Conservation (phyloP, 2,113 vertebrate species). For the Spizaetus ornatus region DNA sequence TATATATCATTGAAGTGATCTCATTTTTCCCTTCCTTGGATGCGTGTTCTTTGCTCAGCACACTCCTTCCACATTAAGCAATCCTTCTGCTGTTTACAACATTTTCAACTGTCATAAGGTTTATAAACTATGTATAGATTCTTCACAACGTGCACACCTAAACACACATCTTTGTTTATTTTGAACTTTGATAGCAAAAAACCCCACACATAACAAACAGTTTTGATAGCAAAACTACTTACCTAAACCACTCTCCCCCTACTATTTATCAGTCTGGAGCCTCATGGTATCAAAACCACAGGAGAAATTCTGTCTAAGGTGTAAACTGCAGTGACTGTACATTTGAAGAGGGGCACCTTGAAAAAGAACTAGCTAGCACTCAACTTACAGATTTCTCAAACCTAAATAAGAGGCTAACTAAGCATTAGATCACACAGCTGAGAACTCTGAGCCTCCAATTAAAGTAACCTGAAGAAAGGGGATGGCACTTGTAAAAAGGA, state of each 20-base stretch:
- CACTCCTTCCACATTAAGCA: conserved; percentile 28
- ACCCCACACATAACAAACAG: background rate
- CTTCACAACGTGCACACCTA: background rate
- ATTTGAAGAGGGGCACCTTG: background rate
- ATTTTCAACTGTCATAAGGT: background rate
- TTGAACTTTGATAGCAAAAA: background rate
- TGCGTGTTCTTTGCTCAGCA: background rate
- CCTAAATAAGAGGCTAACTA: background rate
- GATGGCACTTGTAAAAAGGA: background rate
- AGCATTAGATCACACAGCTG: background rate
- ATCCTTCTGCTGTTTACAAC: background rate
- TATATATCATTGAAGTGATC: background rate
- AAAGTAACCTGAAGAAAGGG: background rate
- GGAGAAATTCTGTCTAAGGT: background rate
- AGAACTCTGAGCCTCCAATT: background rate
- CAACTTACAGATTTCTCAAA: background rate
- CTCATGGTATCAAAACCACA: background rate
- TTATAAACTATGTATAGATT: background rate
- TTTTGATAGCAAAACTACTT: background rate
- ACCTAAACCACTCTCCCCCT: background rate
- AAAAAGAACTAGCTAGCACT: background rate
- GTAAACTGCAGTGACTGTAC: background rate
- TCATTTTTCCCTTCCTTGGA: background rate
- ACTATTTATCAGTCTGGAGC: background rate
- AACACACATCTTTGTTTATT: background rate